Evolutionary conservation across 2,797 vertebrate species (phyloP).

Genomic region (Megalops cyprinoides): DNA sequence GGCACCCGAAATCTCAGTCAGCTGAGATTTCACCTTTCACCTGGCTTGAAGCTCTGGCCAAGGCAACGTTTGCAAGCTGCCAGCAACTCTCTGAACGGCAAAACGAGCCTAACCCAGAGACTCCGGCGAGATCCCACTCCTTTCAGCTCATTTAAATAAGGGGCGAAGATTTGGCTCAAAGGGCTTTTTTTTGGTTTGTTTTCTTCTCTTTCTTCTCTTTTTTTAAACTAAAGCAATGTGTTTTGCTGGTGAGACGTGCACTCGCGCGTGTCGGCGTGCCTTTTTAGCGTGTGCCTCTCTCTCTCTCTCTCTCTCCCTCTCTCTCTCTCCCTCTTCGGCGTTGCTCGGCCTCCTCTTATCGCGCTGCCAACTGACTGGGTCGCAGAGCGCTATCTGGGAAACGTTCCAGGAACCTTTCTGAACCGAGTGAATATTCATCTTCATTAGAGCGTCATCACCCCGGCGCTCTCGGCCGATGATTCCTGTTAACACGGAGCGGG

Average conservation of each 20-base stretch:
- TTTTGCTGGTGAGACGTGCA: background rate
- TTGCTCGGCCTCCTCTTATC: background rate
- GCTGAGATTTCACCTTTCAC: slow-evolving; percentile 13
- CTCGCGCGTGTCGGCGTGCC: background rate
- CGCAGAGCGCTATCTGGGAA: slow-evolving; percentile 67
- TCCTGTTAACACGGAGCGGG: slow-evolving; percentile 69
- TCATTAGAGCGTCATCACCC: slow-evolving; percentile 76
- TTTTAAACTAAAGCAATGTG: background rate
- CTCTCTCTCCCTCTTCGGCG: background rate
- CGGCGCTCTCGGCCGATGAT: slow-evolving; percentile 62
- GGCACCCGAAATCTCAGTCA: background rate
- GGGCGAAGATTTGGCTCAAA: background rate
- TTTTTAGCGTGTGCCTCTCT: background rate
- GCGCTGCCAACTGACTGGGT: slow-evolving; percentile 73
- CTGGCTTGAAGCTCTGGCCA: background rate
- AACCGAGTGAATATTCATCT: slow-evolving; percentile 80
- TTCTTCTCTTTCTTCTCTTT: background rate
- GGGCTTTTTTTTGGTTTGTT: background rate
- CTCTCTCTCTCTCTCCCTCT: background rate
- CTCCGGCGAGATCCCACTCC: no score
- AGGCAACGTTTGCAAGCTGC: background rate
- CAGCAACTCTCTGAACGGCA: background rate
- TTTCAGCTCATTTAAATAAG: background rate
- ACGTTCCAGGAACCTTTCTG: slow-evolving; percentile 73
- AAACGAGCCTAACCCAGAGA: background rate